Evolutionary conservation across 2,797 vertebrate genomes (phyloP).

Genomic region (Argentina silus): DNA sequence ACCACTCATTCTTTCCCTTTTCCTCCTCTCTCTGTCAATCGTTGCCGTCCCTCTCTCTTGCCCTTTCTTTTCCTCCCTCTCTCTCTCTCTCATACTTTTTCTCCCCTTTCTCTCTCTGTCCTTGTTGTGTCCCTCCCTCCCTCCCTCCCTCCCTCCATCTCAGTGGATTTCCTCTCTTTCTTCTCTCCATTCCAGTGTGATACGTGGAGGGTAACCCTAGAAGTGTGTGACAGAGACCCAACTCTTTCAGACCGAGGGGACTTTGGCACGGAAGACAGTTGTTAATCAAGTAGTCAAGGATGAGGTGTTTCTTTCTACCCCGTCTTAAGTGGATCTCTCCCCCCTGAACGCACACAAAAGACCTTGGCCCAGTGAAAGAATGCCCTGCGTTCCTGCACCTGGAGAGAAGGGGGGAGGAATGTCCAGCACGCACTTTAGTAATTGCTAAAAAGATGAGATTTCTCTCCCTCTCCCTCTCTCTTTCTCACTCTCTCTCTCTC

Average conservation of each 20-base stretch:
- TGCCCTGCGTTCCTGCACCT: conserved; percentile 73
- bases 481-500: conserved; percentile 36
- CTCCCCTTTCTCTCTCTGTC: conserved; percentile 43
- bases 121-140: conserved; percentile 44
- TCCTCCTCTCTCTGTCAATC: conserved; percentile 1
- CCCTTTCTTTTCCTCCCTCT: not conserved
- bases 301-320: conserved; percentile 74
- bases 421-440: conserved; percentile 52
- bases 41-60: not conserved
- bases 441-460: conserved; percentile 41
- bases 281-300: conserved; percentile 82
- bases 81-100: conserved; percentile 15
- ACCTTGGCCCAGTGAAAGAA: conserved; percentile 52
- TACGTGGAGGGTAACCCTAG: conserved; percentile 76
- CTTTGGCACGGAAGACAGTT: conserved; percentile 73
- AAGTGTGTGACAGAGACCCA: conserved; percentile 79
- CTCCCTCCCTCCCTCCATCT: conserved; percentile 54
- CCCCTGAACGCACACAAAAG: conserved; percentile 62
- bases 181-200: conserved; percentile 68
- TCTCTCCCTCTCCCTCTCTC: conserved; percentile 32
- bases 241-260: conserved; percentile 64
- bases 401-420: conserved; percentile 61
- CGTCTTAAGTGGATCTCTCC: conserved; percentile 60
- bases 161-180: conserved; percentile 71
- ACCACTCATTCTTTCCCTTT: conserved; percentile 17